These are phyloP conservation scores for Archivesica marissinica DNA, from an alignment of 1,140 invertebrate species.

Conservation along the genomic window DNA sequence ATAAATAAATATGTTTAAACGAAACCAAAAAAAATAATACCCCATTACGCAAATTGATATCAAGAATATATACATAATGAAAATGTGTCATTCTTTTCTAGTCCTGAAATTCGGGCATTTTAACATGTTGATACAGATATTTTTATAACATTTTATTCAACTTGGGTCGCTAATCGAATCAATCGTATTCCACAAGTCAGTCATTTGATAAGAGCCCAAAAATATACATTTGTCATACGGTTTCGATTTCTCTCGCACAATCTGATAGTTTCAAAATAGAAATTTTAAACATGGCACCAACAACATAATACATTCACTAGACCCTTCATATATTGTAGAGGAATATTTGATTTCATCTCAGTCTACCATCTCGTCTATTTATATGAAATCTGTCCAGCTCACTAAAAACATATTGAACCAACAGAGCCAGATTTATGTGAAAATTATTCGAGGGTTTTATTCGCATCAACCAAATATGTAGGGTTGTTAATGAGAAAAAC, in stretches of 20 bases:
- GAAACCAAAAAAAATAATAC: too few relatives aligned
- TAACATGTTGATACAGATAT: too few relatives aligned
- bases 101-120: too few relatives aligned
- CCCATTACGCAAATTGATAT: too few relatives aligned
- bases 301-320: background rate
- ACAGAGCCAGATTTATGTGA: constrained; percentile 44
- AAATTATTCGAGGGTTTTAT: constrained; percentile 48
- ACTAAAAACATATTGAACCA: constrained; percentile 30
- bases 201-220: too few relatives aligned
- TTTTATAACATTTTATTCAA: too few relatives aligned
- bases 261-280: constrained; percentile 46
- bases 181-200: too few relatives aligned
- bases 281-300: constrained; percentile 31
- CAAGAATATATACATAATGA: too few relatives aligned
- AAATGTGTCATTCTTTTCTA: too few relatives aligned
- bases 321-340: constrained; percentile 24
- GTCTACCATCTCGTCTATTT: constrained; percentile 30
- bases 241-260: constrained; percentile 19
- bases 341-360: constrained; percentile 21
- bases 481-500: constrained; percentile 29
- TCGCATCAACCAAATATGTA: constrained; percentile 23
- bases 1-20: too few relatives aligned
- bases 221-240: background rate
- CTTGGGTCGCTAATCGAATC: too few relatives aligned
- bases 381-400: constrained; percentile 3